Evolutionary conservation across 2,113 vertebrate species (phyloP), one percentile per base, ranked within the genome.

Genomic region (Excalfactoria chinensis): DNA sequence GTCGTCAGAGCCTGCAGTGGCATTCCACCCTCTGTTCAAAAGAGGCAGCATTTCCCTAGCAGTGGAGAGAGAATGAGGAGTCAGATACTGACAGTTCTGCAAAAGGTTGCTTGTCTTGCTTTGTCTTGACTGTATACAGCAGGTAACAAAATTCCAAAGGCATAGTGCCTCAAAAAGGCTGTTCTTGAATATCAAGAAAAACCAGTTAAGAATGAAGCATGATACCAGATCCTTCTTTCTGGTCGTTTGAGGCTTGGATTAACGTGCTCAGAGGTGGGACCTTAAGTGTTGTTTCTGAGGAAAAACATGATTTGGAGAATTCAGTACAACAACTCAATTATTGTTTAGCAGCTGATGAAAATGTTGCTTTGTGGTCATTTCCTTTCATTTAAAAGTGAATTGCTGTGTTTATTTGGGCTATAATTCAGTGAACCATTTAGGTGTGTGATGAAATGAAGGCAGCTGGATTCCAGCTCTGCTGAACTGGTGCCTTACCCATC

Each of bases 131-230:
- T 79, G 16, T 49, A 49, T 82, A 77, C 67, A 56, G 40, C 30
- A 60, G 66, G n/a, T 48, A 59, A 63, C 4, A 6, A 62, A 70
- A 14, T 62, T 59, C 51, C 37, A 76, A 5, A 85, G 72, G n/a
- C 40, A 37, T 9, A 13, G 10, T 22, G 22, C 62, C 70, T 88
- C 66, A 53, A 43, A 83, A 73, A 90, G 40, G 13, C 14, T 79
- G 11, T 40, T 73, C 34, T 44, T 89, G 89, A 78, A 94, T 90
- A 79, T 90, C 79, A 49, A 67, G 76, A 81, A 92, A 69, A 37
- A 90, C 62, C 13, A 51, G 46, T 86, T 93, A 49, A 77, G 73
- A 72, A 78, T 13, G 23, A 80, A 87, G 37, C 19, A 41, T 3
- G 1, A 16, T 48, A 71, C 11, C 46, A 40, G 89, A 28, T 48